Conservation (phyloP, 2,888 invertebrate genomes). For the Octonoba sinensis region DNA sequence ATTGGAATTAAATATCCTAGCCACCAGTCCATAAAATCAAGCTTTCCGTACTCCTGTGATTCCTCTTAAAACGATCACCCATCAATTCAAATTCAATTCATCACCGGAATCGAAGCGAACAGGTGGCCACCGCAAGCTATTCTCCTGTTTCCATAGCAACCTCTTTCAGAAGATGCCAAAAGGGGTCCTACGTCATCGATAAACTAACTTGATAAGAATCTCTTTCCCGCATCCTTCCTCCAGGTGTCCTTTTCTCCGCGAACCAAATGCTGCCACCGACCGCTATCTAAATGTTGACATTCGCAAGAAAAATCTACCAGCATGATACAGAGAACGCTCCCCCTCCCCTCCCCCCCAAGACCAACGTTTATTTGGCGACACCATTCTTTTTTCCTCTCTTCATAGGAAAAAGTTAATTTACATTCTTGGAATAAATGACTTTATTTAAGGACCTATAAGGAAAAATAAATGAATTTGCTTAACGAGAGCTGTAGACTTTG, state of each 20-base stretch:
- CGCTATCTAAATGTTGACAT: slow-evolving; percentile 13
- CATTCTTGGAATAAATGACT: too few relatives aligned
- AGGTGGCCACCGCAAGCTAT: slow-evolving; percentile 7
- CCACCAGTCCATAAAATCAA: background rate
- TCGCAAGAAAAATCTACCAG: slow-evolving; percentile 2
- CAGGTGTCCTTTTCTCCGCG: background rate
- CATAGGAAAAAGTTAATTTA: too few relatives aligned
- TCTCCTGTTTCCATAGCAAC: slow-evolving; percentile 28
- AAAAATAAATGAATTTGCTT: too few relatives aligned
- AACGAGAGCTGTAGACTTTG: too few relatives aligned
- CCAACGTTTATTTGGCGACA: too few relatives aligned
- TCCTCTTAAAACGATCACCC: background rate
- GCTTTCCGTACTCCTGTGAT: background rate
- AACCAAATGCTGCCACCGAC: slow-evolving; percentile 13
- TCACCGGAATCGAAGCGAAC: background rate
- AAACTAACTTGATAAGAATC: slow-evolving; percentile 24
- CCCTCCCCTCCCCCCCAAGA: too few relatives aligned
- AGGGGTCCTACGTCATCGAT: slow-evolving; percentile 24
- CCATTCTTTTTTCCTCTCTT: too few relatives aligned
- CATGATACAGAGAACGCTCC: too few relatives aligned
- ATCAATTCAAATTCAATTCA: too few relatives aligned
- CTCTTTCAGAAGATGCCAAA: slow-evolving; percentile 31
- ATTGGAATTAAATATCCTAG: background rate
- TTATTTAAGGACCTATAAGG: too few relatives aligned
- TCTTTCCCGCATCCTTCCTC: slow-evolving; percentile 9